Percentiles rank a stretch among this genome's conserved stretches.
Conservation (phyloP, 2,888 invertebrate species). For the Volucella inanis region DNA sequence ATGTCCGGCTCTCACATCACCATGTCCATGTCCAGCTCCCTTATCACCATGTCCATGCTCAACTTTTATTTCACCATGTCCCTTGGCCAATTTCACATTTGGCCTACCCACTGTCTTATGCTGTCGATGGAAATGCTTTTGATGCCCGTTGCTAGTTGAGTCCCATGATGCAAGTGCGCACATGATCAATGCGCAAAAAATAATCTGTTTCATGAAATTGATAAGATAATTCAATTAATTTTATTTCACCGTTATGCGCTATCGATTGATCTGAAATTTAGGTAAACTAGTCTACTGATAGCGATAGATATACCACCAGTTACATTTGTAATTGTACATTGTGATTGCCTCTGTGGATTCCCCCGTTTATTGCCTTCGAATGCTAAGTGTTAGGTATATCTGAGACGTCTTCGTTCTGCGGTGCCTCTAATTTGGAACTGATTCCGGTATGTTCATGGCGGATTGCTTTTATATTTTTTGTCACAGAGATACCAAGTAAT, state of each 20-base stretch:
- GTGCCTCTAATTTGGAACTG: conserved; percentile 31
- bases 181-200: conserved; percentile 31
- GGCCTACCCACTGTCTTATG: conserved; percentile 10
- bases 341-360: conserved; percentile 15
- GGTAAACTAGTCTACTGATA: conserved; percentile 53
- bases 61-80: background rate
- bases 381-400: conserved; percentile 56
- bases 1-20: too few species aligned
- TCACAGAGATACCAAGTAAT: too few species aligned
- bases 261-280: conserved; percentile 30
- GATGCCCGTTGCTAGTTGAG: background rate
- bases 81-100: background rate
- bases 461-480: conserved; percentile 35
- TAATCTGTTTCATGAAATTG: conserved; percentile 40
- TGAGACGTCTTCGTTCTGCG: conserved; percentile 54
- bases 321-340: too few species aligned
- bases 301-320: conserved; percentile 13
- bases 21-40: background rate
- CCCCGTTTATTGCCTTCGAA: conserved; percentile 30
- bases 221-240: conserved; percentile 52
- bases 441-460: conserved; percentile 5
- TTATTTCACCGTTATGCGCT: conserved; percentile 6
- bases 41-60: background rate
- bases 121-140: background rate
- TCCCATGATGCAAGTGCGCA: conserved; percentile 33